Percentiles rank a stretch among this genome's conserved stretches.
phyloP scores from a whole-genome alignment of 1,140 invertebrate genomes.

The Oryctes rhinoceros region DNA sequence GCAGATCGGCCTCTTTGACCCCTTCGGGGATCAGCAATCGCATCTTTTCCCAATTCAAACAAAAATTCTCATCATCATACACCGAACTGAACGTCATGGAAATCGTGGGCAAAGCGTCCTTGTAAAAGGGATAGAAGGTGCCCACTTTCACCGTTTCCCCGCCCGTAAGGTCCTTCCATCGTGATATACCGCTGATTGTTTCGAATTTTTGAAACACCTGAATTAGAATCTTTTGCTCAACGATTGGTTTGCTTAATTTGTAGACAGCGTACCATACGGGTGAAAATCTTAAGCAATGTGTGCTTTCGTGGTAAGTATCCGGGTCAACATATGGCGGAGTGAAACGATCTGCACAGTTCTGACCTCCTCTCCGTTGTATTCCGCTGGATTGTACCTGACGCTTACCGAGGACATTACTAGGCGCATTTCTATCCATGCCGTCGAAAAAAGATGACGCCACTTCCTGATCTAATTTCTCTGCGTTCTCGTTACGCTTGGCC shows the following conservation, averaged over 20 bases:
- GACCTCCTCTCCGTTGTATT: slow-evolving; percentile 62
- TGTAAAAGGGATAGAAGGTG: slow-evolving; percentile 44
- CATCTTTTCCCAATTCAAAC: slow-evolving; percentile 47
- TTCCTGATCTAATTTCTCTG: not conserved
- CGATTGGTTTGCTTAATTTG: slow-evolving; percentile 57
- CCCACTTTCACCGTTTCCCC: slow-evolving; percentile 52
- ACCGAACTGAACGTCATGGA: slow-evolving; percentile 47
- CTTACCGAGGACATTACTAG: slow-evolving; percentile 33
- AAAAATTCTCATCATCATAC: slow-evolving; percentile 31
- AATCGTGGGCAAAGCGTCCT: slow-evolving; percentile 44
- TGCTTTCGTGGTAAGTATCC: slow-evolving; percentile 62
- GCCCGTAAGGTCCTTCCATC: slow-evolving; percentile 61
- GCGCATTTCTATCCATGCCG: not conserved
- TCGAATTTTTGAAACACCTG: slow-evolving; percentile 62
- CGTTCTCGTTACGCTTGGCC: not conserved
- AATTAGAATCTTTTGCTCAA: slow-evolving; percentile 59
- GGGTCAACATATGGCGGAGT: slow-evolving; percentile 59
- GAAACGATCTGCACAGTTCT: slow-evolving; percentile 60
- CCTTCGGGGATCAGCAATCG: slow-evolving; percentile 57
- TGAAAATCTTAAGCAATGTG: slow-evolving; percentile 65
- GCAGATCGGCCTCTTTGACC: slow-evolving; percentile 47
- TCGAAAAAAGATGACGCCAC: not conserved
- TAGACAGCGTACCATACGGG: slow-evolving; percentile 65
- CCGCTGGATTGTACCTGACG: slow-evolving; percentile 49
- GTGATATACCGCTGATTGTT: slow-evolving; percentile 50